A percentile compares a stretch with the other conserved stretches of the same genome.
Evolutionary conservation across 2,888 invertebrate genomes (phyloP).

Genomic region (Philhelius pedissequus): DNA sequence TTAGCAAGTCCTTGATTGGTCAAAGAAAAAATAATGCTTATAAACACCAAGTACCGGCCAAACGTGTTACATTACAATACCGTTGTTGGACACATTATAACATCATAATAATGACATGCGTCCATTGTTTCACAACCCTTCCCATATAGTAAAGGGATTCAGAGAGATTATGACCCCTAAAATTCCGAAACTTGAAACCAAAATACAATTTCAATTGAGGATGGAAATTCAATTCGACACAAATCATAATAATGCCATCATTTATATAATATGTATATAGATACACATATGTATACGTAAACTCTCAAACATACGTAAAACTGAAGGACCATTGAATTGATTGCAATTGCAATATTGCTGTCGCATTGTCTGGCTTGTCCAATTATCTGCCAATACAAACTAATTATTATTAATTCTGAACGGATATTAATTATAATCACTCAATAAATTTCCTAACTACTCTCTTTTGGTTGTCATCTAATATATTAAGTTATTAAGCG

Average conservation of each 20-base stretch:
- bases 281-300: not conserved
- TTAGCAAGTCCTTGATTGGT: not conserved
- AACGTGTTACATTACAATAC: not conserved
- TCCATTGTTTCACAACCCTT: not conserved
- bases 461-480: constrained; percentile 46
- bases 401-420: constrained; percentile 66
- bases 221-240: constrained; percentile 27
- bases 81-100: not conserved
- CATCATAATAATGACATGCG: not conserved
- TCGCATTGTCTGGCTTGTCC: constrained; percentile 59
- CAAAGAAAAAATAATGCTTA: too few relatives aligned
- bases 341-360: constrained; percentile 33
- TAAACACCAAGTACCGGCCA: too few relatives aligned
- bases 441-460: constrained; percentile 36
- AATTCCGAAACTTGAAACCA: not conserved
- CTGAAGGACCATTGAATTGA: constrained; percentile 19
- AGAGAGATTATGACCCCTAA: not conserved
- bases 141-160: not conserved
- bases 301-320: not conserved
- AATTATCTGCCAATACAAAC: constrained; percentile 56
- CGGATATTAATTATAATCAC: constrained; percentile 69
- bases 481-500: constrained; percentile 68
- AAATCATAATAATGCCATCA: constrained; percentile 36
- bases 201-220: not conserved
- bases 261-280: not conserved